A percentile compares a stretch with the other conserved stretches of the same genome.
Conservation (phyloP, 2,113 vertebrate species). For the Clupea harengus region DNA sequence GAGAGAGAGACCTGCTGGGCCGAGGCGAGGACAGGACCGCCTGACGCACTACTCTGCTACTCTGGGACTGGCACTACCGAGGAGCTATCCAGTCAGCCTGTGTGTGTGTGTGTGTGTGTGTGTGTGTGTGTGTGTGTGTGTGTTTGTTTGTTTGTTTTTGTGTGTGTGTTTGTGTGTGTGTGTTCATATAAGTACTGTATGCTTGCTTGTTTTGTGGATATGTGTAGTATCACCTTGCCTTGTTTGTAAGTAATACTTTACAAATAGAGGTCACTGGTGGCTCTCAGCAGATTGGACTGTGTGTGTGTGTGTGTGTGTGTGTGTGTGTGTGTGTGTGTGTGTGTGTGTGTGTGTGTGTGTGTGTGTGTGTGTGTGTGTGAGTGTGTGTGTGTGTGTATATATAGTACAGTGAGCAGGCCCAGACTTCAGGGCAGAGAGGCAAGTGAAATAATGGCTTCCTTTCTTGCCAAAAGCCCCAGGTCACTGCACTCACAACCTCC, state of each 20-base stretch:
- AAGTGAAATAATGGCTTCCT: slow-evolving; percentile 15
- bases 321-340: slow-evolving; percentile 7
- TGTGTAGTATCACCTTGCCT: slow-evolving; percentile 1
- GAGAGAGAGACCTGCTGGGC: slow-evolving; percentile 6
- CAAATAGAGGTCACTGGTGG: slow-evolving; percentile 14
- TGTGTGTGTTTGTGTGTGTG: slow-evolving; percentile 21
- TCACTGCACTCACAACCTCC: slow-evolving; percentile 7
- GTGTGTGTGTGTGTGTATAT: slow-evolving; percentile 21
- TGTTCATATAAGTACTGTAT: slow-evolving; percentile 21
- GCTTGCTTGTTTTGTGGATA: slow-evolving; percentile 26
- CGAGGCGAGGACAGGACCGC: background rate
- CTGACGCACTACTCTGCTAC: background rate
- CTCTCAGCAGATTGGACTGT: slow-evolving; percentile 18
- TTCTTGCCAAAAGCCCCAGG: background rate
- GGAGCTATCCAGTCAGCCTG: background rate
- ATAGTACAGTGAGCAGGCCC: slow-evolving; percentile 16
- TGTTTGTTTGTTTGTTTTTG: background rate
- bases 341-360: background rate
- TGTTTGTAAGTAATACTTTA: slow-evolving; percentile 31
- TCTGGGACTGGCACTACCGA: background rate
- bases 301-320: slow-evolving; percentile 3
- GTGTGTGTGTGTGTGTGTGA: background rate
- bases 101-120: background rate
- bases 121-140: background rate
- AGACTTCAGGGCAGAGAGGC: slow-evolving; percentile 28